Evolutionary conservation across 2,113 vertebrate genomes (phyloP).

Genomic region (Leptobrachium ailaonicum): DNA sequence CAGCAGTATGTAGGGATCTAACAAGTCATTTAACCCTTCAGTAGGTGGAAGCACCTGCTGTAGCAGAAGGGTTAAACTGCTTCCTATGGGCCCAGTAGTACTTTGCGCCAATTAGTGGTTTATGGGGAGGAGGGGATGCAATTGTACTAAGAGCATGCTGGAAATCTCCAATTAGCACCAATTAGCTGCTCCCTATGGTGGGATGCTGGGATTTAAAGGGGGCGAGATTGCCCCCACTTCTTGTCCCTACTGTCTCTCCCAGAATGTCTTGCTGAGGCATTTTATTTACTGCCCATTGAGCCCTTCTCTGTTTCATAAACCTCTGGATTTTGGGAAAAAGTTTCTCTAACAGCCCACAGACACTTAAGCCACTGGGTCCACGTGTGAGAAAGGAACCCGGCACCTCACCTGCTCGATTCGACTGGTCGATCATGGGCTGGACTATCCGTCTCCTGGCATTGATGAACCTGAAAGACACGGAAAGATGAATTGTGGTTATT

Average conservation of each 20-base stretch:
- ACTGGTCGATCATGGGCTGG: conserved; percentile 99
- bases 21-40: conserved; percentile 67
- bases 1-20: conserved; percentile 68
- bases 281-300: conserved; percentile 62
- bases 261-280: conserved; percentile 69
- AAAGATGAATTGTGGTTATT: conserved; percentile 55
- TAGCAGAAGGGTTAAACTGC: conserved; percentile 26
- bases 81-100: conserved; percentile 41
- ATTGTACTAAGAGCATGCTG: conserved; percentile 84
- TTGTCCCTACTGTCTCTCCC: conserved; percentile 63
- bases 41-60: conserved; percentile 53
- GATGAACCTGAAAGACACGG: conserved; percentile 92
- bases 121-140: conserved; percentile 85
- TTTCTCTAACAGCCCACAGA: background rate
- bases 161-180: conserved; percentile 96
- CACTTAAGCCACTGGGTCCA: conserved; percentile 27
- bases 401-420: conserved; percentile 99
- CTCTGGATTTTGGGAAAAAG: conserved; percentile 26
- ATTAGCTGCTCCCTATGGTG: conserved; percentile 82
- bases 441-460: conserved; percentile 99
- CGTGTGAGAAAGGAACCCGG: conserved; percentile 63
- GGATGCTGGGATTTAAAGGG: conserved; percentile 71
- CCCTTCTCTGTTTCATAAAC: conserved; percentile 39
- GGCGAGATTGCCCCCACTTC: conserved; percentile 40
- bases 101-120: conserved; percentile 91